Conservation (phyloP, 2,113 vertebrate genomes). For the Salminus brasiliensis region DNA sequence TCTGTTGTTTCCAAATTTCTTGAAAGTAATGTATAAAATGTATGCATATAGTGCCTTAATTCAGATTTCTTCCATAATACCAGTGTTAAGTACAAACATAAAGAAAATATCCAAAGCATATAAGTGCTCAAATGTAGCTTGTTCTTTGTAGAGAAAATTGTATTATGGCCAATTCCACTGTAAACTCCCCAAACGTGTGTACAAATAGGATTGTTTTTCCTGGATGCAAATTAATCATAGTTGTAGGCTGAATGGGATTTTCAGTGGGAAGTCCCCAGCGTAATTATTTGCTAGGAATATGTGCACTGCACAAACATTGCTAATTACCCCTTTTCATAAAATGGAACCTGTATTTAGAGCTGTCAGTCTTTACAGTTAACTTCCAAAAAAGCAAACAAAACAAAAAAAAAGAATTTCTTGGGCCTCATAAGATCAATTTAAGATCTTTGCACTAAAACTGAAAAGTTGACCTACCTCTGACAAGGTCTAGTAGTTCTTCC, state of each 20-base stretch:
- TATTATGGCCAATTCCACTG: neutral
- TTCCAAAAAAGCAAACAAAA: neutral
- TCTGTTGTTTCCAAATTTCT: too few species aligned
- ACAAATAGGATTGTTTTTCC: neutral
- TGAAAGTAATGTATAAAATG: neutral
- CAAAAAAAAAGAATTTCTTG: neutral
- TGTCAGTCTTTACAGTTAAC: neutral
- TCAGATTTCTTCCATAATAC: conserved; percentile 59
- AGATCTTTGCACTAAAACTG: conserved; percentile 15
- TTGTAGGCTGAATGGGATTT: neutral
- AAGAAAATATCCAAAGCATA: neutral
- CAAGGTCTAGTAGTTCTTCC: conserved; percentile 41
- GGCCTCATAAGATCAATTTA: conserved; percentile 17
- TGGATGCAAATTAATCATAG: neutral
- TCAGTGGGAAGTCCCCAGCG: neutral
- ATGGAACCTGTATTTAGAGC: neutral
- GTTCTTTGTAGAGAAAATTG: neutral
- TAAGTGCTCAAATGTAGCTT: conserved; percentile 18
- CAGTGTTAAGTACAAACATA: conserved; percentile 32
- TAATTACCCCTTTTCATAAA: neutral
- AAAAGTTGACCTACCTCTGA: conserved; percentile 48
- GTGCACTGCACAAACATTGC: too few species aligned
- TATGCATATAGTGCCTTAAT: conserved; percentile 65
- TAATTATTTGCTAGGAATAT: neutral
- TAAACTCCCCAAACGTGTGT: neutral